Evolutionary conservation across 1,140 invertebrate genomes (phyloP), one percentile per base, ranked within the genome.

Genomic region (Cecropterus lyciades): DNA sequence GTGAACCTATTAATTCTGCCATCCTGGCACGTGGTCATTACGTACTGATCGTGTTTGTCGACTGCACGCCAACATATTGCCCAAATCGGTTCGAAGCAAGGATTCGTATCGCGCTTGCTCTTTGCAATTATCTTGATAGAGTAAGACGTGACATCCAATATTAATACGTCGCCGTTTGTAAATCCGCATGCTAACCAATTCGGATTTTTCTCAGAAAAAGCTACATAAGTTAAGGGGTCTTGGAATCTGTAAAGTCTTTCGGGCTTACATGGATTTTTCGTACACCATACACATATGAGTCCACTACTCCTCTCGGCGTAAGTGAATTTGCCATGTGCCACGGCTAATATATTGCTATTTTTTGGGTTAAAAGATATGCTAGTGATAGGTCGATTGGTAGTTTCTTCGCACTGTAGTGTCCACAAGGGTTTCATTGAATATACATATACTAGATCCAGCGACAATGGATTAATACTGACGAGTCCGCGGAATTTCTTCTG

Each of bases 241-340:
- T 94, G 78, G 67, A 97, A 97, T 7, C 87, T 65, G 77, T 95
- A 97, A 0, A 93, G 77, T 70, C 95, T 93, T 81, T 97, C 97
- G 0, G 97, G 97, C 75, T 96, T 95, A 8, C 94, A 94, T 0
- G 97, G 97, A 88, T 98, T 98, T 91, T 98, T 98, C 0, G 97
- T 95, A 69, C 94, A 95, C 96, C 96, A 98, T 67, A 98, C 92
- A 48, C 95, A 93, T 0, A 98, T 92, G n/a, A 96, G 73, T 0
- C 97, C 96, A 49, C 89, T 85, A 8, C 67, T 84, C 2, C 69
- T 70, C 33, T 94, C 93, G 3, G 87, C 83, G 73, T 92, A 94
- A 48, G 92, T 92, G 67, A 93, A 95, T 64, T 95, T 93, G 0
- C 95, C 96, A 69, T 96, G 95, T n/a, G 93, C 95, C 0, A 95